Base-by-base conservation (phyloP, 2,797 vertebrate genomes). In the Hyperoplus lanceolatus region DNA sequence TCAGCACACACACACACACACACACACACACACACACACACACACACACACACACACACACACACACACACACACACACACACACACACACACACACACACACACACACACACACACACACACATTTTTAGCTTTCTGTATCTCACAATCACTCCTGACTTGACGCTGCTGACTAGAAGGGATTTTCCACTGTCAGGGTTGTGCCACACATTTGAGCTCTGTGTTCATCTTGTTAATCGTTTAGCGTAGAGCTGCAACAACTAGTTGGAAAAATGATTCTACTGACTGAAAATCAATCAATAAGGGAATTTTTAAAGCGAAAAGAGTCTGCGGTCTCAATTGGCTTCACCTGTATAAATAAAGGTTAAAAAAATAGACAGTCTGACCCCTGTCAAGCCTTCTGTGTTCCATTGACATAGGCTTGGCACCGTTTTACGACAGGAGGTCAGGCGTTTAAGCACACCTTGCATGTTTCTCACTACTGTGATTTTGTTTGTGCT, bases 301-400 rank as follows among this genome's bases (percentile, higher is more conserved):
- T 10, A 18, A 18, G 6, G 18, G 6, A 0, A 38, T 57, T 39
- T 57, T n/a, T 21, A 3, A 38, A 29, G 8, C 3, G 15, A 6
- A 58, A 50, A 43, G 0, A 57, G 36, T 11, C 8, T 57, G 4
- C 10, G 11, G 10, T 21, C 21, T 21, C 12, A 8, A 29, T 29
- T 29, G 29, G 29, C 29, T 29, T 29, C 3, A 29, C 29, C 29
- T 29, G 29, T 2, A 29, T 29, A 29, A 29, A 29, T 29, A 2
- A 29, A 29, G 29, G 29, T 29, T 29, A 29, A n/a, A n/a, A n/a
- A n/a, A n/a, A n/a, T 6, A 60, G 66, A 49, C 78, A 85, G 75
- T 87, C 92, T 93, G 92, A 85, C 93, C 91, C 87, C 90, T 90
- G 83, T 94, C 90, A 82, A 57, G 85, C 49, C 60, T 1, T 76